Base-by-base conservation (phyloP, 2,888 invertebrate genomes). In the Ornithoptera priamus region DNA sequence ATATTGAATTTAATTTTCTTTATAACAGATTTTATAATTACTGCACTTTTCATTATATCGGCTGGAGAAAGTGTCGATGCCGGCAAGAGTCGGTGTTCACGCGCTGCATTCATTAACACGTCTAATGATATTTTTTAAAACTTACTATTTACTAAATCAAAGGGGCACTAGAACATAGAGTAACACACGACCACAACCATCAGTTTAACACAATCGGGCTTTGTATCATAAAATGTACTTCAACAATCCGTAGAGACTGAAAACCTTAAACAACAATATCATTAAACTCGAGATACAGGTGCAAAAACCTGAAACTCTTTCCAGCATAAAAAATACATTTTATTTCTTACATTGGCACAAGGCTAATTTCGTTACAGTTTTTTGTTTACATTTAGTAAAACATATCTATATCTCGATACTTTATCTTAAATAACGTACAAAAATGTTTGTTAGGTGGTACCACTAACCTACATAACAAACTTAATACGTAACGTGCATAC, bases 381-480 rank as follows among this genome's bases (percentile, higher is more conserved):
- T 62, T 53, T 50, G 15, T 42, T 22, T 62, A 65, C 50, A 8
- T 20, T 46, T 57, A 62, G 24, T 61, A 46, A 57, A 68, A 57
- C 57, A 59, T 58, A 65, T n/a, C 50, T 69, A 69, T 42, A 62
- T 69, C 24, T 62, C 39, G 53, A 70, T 66, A 63, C 60, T 64
- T 67, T 60, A 53, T 61, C 67, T 70, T 62, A 70, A 62, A 70
- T 46, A 70, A 70, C 66, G 24, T 70, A 64, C 70, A 70, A 67
- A 66, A 63, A 66, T 20, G 57, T 68, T 62, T 42, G 58, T 62
- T 57, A 42, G 62, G 53, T 56, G 53, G 61, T 59, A 60, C 10
- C 50, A 58, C 39, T 63, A 56, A 63, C 42, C 8, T 63, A 24
- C 66, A 67, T 64, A 70, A 70, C 67, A 67, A 64, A 67, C 63